Evolutionary conservation across 2,797 vertebrate species (phyloP), one percentile per base, ranked within the genome.

Genomic region (Apogon talboti): DNA sequence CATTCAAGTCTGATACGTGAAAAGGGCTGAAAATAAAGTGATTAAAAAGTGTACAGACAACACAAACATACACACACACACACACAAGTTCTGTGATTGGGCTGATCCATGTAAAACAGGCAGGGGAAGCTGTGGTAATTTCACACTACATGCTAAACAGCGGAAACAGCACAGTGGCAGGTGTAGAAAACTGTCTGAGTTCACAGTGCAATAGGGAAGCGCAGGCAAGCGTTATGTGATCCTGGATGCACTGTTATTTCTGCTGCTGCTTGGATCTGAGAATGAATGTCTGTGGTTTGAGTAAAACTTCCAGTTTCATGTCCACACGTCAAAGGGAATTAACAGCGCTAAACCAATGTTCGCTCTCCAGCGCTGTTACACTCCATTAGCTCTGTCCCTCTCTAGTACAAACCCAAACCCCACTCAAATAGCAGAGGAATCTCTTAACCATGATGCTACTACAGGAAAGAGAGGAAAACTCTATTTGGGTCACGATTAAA

Each of bases 401-500:
- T 66, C 24, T 55, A 9, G 56, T 51, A 41, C 78, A 77, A 79
- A 82, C 81, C 87, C 78, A 87, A 84, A 83, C 52, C 28, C 53
- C 56, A 47, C 78, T 84, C 70, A 48, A 62, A 81, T 42, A 72
- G 71, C 71, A 53, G 44, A 74, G 61, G 69, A 77, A 85, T 89
- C 81, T 87, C 81, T 85, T 63, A 83, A 83, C 79, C 74, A 44
- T 54, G 59, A 64, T 65, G 66, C 62, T 60, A 61, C 73, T 38
- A 40, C 66, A 71, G 60, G 66, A 60, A 57, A 54, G 56, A 71
- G 71, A 62, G 67, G 37, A 55, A 72, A 65, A 78, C 55, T 81
- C 57, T 88, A 89, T 91, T 85, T 92, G 77, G 89, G 92, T 90
- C 85, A 86, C 47, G 66, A 84, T 86, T 86, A 85, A 92, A 77